Evolutionary conservation across 1,140 invertebrate genomes (phyloP).

Genomic region (Meloidogyne exigua): DNA sequence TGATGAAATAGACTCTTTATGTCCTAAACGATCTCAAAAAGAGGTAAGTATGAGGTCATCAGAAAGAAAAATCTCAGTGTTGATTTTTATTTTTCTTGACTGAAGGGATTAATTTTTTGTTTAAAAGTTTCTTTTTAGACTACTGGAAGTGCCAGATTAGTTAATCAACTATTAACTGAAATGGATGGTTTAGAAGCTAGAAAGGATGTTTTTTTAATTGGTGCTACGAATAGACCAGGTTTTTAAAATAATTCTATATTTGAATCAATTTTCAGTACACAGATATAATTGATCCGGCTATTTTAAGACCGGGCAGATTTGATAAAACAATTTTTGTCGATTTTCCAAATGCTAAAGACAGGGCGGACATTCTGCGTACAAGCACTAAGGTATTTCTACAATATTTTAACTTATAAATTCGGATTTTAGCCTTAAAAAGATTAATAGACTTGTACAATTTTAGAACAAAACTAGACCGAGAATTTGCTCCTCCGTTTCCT

Average conservation of each 20-base stretch:
- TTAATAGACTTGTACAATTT: background rate
- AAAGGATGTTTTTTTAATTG: conserved; percentile 85
- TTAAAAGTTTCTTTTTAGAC: conserved; percentile 45
- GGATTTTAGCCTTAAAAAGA: background rate
- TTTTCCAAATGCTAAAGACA: conserved; percentile 76
- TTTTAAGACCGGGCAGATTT: conserved; percentile 86
- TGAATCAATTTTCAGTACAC: conserved; percentile 29
- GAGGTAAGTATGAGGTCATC: conserved; percentile 66
- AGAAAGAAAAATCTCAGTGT: conserved; percentile 3
- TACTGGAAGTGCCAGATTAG: conserved; percentile 73
- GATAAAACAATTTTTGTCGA: conserved; percentile 92
- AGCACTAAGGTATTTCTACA: conserved; percentile 78
- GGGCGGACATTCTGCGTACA: conserved; percentile 82
- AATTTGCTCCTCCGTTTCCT: conserved; percentile 12
- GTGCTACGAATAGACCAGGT: conserved; percentile 85
- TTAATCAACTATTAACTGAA: conserved; percentile 95
- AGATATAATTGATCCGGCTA: conserved; percentile 92
- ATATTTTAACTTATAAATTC: no score
- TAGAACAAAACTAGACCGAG: conserved; percentile 21
- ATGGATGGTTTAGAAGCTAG: conserved; percentile 92
- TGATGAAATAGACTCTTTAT: conserved; percentile 95
- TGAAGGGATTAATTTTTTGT: no score
- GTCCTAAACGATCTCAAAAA: conserved; percentile 79
- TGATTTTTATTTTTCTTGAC: no score
- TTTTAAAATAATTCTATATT: background rate